Evolutionary conservation across 2,113 vertebrate genomes (phyloP).

Genomic region (Zingel zingel): DNA sequence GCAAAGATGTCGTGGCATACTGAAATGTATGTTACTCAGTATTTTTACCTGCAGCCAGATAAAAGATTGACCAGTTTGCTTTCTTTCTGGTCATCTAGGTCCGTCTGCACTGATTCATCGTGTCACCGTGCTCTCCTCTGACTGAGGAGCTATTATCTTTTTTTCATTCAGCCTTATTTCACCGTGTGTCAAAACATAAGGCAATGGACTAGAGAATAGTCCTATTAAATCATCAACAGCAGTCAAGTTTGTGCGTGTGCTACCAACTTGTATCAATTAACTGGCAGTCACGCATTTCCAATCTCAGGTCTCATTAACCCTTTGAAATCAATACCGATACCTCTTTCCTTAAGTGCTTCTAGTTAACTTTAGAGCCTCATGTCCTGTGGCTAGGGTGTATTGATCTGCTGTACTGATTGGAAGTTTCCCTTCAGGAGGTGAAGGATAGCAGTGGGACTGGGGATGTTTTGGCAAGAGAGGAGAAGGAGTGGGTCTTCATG

Average conservation of each 20-base stretch:
- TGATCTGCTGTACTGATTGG: conserved; percentile 77
- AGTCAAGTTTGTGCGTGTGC: conserved; percentile 11
- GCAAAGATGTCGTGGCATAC: conserved; percentile 76
- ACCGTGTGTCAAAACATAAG: conserved; percentile 33
- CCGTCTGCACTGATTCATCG: conserved; percentile 48
- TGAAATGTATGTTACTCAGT: conserved; percentile 57
- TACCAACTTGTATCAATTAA: conserved; percentile 66
- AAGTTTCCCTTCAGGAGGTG: conserved; percentile 73
- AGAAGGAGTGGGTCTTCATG: conserved; percentile 50
- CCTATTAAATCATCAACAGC: conserved; percentile 19
- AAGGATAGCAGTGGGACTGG: conserved; percentile 41
- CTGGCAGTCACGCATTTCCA: conserved; percentile 11
- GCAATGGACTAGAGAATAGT: not conserved
- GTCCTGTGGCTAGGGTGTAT: conserved; percentile 73
- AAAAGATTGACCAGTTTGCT: conserved; percentile 69
- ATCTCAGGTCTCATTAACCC: conserved; percentile 72
- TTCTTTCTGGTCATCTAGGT: conserved; percentile 44
- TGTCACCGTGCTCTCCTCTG: conserved; percentile 22
- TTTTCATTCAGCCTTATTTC: conserved; percentile 29
- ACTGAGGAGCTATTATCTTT: conserved; percentile 20
- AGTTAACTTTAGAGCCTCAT: conserved; percentile 71
- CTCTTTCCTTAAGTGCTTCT: conserved; percentile 74
- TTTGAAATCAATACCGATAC: conserved; percentile 73
- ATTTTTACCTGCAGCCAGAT: conserved; percentile 63
- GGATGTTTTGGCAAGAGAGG: conserved; percentile 64